phyloP scores from a whole-genome alignment of 2,113 vertebrate species.

The Sylvilagus bachmani region DNA sequence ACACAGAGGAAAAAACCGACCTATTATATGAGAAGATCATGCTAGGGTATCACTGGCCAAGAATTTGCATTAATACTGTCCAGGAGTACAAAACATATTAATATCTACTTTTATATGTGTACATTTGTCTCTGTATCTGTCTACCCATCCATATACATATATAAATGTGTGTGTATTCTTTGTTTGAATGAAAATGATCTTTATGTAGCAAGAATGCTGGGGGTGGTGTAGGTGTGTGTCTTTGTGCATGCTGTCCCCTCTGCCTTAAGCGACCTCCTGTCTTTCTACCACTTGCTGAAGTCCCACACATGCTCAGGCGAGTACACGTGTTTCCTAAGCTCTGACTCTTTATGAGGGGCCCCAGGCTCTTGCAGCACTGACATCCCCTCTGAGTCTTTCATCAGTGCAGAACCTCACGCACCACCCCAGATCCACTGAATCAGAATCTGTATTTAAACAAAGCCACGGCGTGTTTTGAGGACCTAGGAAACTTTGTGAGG shows the following conservation, averaged over 20 bases:
- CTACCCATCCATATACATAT: not conserved
- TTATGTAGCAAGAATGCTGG: not conserved
- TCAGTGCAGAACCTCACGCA: not conserved
- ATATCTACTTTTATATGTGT: not conserved
- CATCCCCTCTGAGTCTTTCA: not conserved
- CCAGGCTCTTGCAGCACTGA: not conserved
- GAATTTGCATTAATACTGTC: not conserved
- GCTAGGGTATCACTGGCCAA: not conserved
- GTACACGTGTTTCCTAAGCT: not conserved
- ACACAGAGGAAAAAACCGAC: not conserved
- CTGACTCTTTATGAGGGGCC: not conserved
- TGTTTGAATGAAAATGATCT: not conserved
- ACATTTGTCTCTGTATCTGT: not conserved
- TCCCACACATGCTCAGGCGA: not conserved
- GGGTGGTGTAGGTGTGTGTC: fast-evolving
- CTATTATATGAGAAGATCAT: not conserved
- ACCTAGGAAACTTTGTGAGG: not conserved
- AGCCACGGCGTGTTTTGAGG: not conserved
- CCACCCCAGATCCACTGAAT: not conserved
- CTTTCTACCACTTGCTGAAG: not conserved
- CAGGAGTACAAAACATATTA: not conserved
- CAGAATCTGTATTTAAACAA: not conserved
- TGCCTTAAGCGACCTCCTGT: not conserved
- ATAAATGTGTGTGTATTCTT: not conserved
- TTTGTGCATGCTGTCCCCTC: not conserved